Evolutionary conservation across 2,888 invertebrate genomes (phyloP), one percentile per base, ranked within the genome.

Genomic region (Eulithis testata): DNA sequence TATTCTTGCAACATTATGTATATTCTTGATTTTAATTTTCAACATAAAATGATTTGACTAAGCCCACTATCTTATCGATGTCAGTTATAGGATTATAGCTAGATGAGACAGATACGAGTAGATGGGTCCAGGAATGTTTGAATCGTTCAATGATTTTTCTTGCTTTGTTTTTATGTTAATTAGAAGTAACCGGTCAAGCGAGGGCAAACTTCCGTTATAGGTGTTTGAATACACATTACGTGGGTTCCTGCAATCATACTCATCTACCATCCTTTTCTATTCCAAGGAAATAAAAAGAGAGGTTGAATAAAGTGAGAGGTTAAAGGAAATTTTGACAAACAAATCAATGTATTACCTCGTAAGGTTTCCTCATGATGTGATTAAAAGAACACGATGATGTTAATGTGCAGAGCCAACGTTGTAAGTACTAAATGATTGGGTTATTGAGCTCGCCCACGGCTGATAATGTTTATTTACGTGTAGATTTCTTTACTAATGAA

Each of bases 161-260:
- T 84, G 84, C 90, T 91, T 92, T 90, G 91, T 91, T 90, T 92
- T 89, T 89, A 90, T 91, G 89, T 79, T 91, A 89, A 91, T 90
- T 89, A 87, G 78, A 66, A 69, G 70, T 75, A 85, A 89, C 90
- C 86, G 77, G 91, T 88, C 75, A 53, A 75, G 80, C 84, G 61
- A 75, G 80, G 78, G 80, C 81, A 84, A 87, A 91, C 90, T 88
- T 91, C 91, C 92, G 90, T 82, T 83, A 79, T 76, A 76, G 80
- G 77, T 88, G 82, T 88, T 89, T 84, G 84, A 83, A 83, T 78
- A 78, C 79, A 80, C 70, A 72, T 75, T 76, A 77, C 78, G 81
- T 85, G 78, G 79, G 80, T 79, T 83, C 80, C 74, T 80, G 77
- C 73, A 75, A 71, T 68, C 56, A 49, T 43, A 51, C 43, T 40